phyloP scores from a whole-genome alignment of 2,797 vertebrate genomes.

The Eulemur albifrons region DNA sequence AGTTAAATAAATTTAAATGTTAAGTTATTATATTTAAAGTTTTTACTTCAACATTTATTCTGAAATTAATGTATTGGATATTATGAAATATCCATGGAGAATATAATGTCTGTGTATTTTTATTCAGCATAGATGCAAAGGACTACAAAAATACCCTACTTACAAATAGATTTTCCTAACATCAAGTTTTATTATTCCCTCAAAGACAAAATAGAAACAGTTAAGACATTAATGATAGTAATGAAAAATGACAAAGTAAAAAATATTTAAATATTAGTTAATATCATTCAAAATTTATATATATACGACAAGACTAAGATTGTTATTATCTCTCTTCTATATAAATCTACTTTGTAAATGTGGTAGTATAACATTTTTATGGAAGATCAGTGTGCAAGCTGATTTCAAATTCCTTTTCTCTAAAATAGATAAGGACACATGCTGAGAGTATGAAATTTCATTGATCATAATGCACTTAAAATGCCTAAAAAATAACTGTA shows the following conservation, averaged over 20 bases:
- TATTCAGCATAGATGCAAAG: neutral
- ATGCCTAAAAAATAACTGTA: neutral
- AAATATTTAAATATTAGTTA: conserved; percentile 35
- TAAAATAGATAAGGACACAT: conserved; percentile 27
- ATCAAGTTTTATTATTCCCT: neutral
- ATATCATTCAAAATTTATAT: conserved; percentile 1
- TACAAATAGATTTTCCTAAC: neutral
- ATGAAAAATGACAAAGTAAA: conserved; percentile 19
- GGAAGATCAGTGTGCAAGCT: neutral
- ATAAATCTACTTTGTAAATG: conserved; percentile 36
- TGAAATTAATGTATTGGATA: neutral
- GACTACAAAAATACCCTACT: neutral
- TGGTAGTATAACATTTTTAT: conserved; percentile 25
- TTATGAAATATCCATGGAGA: neutral
- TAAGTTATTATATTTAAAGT: neutral
- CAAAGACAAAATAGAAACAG: neutral
- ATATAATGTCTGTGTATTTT: neutral
- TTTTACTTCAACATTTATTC: neutral
- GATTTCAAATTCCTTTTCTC: conserved; percentile 24
- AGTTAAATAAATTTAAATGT: neutral
- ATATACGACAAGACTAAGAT: neutral
- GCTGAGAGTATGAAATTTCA: neutral
- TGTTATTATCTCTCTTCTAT: neutral
- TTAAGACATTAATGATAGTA: neutral
- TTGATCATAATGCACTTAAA: neutral